Evolutionary conservation across 2,888 invertebrate species (phyloP), one percentile per base, ranked within the genome.

Genomic region (Callosobruchus maculatus): DNA sequence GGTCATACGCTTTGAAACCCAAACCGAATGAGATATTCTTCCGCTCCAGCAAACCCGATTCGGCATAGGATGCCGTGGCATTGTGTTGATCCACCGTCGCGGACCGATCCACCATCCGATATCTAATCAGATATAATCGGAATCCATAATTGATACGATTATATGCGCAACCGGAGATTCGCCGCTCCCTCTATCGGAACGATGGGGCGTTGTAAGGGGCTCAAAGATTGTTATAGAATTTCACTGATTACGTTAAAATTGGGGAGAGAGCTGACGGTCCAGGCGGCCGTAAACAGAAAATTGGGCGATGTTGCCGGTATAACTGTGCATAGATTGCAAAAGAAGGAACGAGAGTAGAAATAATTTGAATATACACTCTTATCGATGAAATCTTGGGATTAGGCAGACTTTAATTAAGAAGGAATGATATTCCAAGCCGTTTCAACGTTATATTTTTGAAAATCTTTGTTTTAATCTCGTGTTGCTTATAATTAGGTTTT

Each of bases 191-290:
- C 72, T 72, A 73, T 74, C 75, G 76, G 75, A 67, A 73, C 72
- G 75, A 72, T 69, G 49, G 26, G 26, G 26, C 26, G 26, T 26
- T 7, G n/a, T 30, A 30, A 9, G 49, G 49, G 7, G 49, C 26
- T 7, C 26, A 26, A 49, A 49, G 49, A 49, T 49, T 49, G 49
- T 77, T 77, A 76, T 76, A 74, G 74, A 76, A 77, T 77, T 76
- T 77, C 74, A 75, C 72, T 74, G 77, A 77, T 77, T 77, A 73
- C 68, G 76, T 76, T 77, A 74, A 74, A 30, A 73, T 68, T 66
- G 67, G 70, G 72, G 74, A 49, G 49, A 49, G 49, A 49, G 1
- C 18, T 49, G 49, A 13, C 49, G 7, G 49, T 7, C 13, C 18
- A 49, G 18, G 49, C 7, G 49, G 49, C 18, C 18, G 49, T 49